Conservation (phyloP, 2,888 invertebrate species). For the Agrotis puta region DNA sequence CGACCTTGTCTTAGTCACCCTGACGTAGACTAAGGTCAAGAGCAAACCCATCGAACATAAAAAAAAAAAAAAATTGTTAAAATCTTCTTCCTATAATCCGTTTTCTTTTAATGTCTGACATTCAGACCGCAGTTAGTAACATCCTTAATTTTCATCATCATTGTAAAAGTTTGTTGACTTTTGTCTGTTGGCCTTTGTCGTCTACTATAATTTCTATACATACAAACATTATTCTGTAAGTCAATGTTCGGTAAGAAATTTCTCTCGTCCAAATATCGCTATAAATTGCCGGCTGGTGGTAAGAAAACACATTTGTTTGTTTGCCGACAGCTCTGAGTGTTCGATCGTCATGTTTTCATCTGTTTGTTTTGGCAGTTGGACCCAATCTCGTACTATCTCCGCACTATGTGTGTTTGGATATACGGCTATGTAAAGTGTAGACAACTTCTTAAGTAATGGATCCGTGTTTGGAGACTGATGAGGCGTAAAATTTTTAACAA, state of each 20-base stretch:
- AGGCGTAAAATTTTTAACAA: conserved; percentile 15
- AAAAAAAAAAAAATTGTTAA: no score
- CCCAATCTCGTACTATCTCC: conserved; percentile 53
- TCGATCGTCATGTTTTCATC: conserved; percentile 46
- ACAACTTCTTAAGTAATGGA: conserved; percentile 45
- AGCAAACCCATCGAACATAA: no score
- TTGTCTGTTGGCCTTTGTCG: background rate
- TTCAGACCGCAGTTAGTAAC: no score
- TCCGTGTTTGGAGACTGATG: conserved; percentile 26
- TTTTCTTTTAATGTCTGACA: no score
- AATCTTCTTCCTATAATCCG: no score
- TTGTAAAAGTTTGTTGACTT: conserved; percentile 12
- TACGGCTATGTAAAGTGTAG: conserved; percentile 56
- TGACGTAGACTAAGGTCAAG: no score
- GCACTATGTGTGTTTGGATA: conserved; percentile 47
- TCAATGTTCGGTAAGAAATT: conserved; percentile 52
- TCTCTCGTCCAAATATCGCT: conserved; percentile 58
- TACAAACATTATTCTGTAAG: conserved; percentile 30
- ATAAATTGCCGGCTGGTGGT: conserved; percentile 57
- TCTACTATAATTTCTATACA: background rate
- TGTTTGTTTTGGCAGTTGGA: conserved; percentile 86
- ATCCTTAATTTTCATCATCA: no score
- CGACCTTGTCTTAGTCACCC: no score
- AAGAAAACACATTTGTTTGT: conserved; percentile 60
- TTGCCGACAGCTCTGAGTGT: conserved; percentile 51